These are phyloP conservation scores for Charadrius vociferus DNA, from an alignment of 2,113 vertebrate species.

Conservation along the genomic window DNA sequence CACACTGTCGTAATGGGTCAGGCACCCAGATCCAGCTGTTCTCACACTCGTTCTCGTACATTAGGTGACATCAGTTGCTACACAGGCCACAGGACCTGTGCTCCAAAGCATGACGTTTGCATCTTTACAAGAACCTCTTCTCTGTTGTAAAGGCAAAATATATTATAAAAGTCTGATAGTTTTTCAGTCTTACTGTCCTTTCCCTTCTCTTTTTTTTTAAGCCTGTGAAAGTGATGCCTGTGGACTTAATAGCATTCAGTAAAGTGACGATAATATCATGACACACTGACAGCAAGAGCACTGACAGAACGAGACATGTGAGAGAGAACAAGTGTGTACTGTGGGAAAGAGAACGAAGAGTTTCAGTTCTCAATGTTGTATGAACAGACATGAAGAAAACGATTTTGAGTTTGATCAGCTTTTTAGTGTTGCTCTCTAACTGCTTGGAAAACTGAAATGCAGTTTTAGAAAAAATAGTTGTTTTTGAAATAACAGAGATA, in stretches of 20 bases:
- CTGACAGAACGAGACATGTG: not conserved
- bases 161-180: not conserved
- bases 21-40: not conserved
- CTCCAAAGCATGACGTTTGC: not conserved
- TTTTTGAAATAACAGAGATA: not conserved
- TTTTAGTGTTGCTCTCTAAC: not conserved
- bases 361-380: not conserved
- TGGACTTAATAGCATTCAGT: not conserved
- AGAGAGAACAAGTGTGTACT: not conserved
- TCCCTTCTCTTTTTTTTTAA: not conserved
- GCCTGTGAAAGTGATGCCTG: not conserved
- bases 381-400: not conserved
- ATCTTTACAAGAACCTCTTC: not conserved
- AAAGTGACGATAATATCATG: not conserved
- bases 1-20: accelerated
- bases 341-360: not conserved
- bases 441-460: not conserved
- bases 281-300: not conserved
- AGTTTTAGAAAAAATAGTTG: not conserved
- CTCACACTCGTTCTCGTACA: accelerated
- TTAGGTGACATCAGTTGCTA: not conserved
- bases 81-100: not conserved
- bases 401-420: not conserved
- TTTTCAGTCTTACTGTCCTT: not conserved
- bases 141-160: not conserved